Percentiles rank a stretch among this genome's conserved stretches.
These are phyloP conservation scores for Euleptes europaea DNA, from an alignment of 2,113 vertebrate species.

Conservation along the genomic window DNA sequence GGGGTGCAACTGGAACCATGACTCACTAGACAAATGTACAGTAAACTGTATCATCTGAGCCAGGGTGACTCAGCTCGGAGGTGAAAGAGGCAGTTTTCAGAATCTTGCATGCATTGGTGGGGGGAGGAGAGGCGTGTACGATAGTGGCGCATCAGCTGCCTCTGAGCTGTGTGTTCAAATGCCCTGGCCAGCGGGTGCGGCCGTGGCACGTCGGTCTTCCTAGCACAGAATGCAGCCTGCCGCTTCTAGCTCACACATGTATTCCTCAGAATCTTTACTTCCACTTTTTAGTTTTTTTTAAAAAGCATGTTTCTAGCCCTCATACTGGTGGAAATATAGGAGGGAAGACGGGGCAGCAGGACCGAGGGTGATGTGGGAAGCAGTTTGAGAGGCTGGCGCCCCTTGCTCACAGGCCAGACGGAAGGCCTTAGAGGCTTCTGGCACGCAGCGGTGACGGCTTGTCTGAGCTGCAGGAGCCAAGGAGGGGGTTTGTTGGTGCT, in stretches of 20 bases:
- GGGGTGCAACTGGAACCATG: conserved; percentile 45
- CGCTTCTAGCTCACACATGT: background rate
- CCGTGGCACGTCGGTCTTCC: background rate
- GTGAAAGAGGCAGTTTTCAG: conserved; percentile 19
- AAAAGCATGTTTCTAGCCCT: background rate
- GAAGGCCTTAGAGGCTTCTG: background rate
- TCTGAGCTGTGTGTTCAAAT: background rate
- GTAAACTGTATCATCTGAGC: conserved; percentile 6
- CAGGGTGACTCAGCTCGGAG: conserved; percentile 55
- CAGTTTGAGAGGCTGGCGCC: background rate
- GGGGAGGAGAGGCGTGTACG: background rate
- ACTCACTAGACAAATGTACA: conserved; percentile 58
- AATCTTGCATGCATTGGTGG: background rate
- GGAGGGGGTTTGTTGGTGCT: background rate
- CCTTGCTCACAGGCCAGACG: background rate
- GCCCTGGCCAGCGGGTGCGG: background rate
- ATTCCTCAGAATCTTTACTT: background rate
- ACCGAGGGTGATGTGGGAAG: background rate
- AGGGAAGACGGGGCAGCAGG: background rate
- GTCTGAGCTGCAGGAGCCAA: too few species aligned
- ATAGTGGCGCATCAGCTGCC: background rate
- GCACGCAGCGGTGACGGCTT: background rate
- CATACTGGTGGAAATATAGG: background rate
- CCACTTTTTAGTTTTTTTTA: background rate
- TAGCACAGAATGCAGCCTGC: background rate